Evolutionary conservation across 2,113 vertebrate species (phyloP).

Genomic region (Hippolais icterina): DNA sequence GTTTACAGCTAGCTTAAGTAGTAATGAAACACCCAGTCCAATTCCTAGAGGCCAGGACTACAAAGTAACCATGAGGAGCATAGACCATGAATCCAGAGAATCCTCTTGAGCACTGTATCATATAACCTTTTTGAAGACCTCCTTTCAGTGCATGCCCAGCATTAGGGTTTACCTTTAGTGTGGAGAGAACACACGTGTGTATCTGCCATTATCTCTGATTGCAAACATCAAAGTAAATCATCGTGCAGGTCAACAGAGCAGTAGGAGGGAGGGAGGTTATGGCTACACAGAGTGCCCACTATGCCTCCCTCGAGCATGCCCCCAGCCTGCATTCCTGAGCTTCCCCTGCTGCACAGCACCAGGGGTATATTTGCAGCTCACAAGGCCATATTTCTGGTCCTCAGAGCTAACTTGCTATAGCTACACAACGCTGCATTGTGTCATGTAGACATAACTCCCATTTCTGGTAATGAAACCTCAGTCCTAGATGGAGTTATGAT

Average conservation of each 20-base stretch:
- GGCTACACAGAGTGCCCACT: neutral
- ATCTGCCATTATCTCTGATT: neutral
- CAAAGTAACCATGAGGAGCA: neutral
- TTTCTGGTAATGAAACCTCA: neutral
- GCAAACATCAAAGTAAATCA: neutral
- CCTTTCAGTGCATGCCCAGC: neutral
- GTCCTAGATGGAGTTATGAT: neutral
- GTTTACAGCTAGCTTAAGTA: neutral
- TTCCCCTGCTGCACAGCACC: neutral
- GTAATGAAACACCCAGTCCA: neutral
- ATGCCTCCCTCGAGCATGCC: neutral
- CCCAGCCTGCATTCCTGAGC: neutral
- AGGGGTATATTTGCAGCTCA: neutral
- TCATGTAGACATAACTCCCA: neutral
- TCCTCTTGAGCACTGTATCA: neutral
- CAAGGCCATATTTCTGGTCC: neutral
- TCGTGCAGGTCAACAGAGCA: neutral
- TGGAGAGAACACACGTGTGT: fast-evolving
- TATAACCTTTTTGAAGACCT: neutral
- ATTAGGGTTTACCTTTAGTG: neutral
- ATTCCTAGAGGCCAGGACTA: neutral
- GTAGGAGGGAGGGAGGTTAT: neutral
- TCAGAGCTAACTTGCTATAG: neutral
- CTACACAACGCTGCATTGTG: neutral
- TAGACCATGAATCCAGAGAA: neutral